A percentile compares a stretch with the other conserved stretches of the same genome.
phyloP scores from a whole-genome alignment of 2,113 vertebrate genomes.

The Marmota monax region DNA sequence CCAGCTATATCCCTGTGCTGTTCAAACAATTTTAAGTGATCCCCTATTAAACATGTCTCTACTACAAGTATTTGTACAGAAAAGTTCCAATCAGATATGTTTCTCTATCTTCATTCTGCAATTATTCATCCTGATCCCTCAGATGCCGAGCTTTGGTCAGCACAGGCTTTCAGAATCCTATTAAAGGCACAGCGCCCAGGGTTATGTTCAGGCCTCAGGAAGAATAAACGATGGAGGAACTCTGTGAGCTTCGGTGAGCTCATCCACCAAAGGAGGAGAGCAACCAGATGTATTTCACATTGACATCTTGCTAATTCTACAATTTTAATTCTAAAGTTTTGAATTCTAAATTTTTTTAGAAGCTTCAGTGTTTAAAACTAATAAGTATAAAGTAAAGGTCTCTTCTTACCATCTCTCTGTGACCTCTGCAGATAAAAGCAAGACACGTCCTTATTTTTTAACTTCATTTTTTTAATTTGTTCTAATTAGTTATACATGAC shows the following conservation, averaged over 20 bases:
- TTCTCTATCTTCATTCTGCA: neutral
- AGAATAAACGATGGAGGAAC: neutral
- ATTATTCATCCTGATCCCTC: neutral
- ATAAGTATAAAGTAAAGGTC: neutral
- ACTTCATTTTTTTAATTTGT: too few species aligned
- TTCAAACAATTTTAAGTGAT: neutral
- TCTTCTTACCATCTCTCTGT: neutral
- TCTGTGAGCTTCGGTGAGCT: rapidly evolving
- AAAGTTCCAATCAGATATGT: neutral
- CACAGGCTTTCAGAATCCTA: neutral
- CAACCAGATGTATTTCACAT: too few species aligned
- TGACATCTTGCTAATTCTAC: rapidly evolving
- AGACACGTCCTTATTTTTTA: neutral
- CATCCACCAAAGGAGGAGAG: neutral
- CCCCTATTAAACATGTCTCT: neutral
- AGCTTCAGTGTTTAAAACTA: neutral
- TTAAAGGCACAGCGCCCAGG: rapidly evolving
- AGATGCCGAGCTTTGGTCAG: neutral
- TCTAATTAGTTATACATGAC: too few species aligned
- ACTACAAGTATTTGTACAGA: neutral
- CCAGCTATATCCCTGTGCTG: neutral
- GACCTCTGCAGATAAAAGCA: neutral
- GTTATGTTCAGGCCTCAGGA: neutral
- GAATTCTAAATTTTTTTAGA: neutral
- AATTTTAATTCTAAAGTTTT: neutral